phyloP scores from a whole-genome alignment of 2,888 invertebrate genomes.

The Argyresthia goedartella region DNA sequence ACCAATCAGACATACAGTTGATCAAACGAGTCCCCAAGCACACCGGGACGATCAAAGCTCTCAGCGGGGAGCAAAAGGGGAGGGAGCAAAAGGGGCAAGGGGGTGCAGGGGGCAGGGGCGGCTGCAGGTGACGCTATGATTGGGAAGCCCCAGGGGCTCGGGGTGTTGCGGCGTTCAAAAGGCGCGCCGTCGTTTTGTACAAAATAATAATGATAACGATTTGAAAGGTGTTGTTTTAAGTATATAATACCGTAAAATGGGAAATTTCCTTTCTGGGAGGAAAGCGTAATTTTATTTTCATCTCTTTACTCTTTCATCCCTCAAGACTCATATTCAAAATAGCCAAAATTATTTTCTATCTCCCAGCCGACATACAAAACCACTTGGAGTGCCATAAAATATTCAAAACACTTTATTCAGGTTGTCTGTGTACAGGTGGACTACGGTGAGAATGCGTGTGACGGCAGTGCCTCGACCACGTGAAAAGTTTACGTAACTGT shows the following conservation, averaged over 20 bases:
- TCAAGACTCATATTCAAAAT: too few species aligned
- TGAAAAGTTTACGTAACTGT: too few species aligned
- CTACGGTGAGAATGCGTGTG: too few species aligned
- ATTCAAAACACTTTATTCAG: slow-evolving; percentile 24
- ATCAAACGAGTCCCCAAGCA: not conserved
- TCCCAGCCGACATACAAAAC: slow-evolving; percentile 6
- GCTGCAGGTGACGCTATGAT: slow-evolving; percentile 15
- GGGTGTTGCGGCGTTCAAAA: too few species aligned
- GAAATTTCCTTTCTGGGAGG: too few species aligned
- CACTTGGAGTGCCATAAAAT: slow-evolving; percentile 30
- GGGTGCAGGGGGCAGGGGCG: not conserved
- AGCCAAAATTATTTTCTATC: too few species aligned
- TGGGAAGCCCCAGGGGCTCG: not conserved
- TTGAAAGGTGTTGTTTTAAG: too few species aligned
- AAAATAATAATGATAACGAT: too few species aligned
- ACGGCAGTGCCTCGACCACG: too few species aligned
- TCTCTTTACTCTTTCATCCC: too few species aligned
- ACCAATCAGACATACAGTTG: not conserved
- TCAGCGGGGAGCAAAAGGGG: slow-evolving; percentile 1
- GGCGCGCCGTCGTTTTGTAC: too few species aligned
- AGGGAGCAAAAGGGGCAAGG: slow-evolving; percentile 4
- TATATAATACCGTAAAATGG: slow-evolving; percentile 11
- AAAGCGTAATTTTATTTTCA: not conserved
- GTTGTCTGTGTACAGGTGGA: too few species aligned
- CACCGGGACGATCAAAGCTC: slow-evolving; percentile 4